Conservation (phyloP, 2,888 invertebrate genomes). For the Sinohyriopsis cumingii region DNA sequence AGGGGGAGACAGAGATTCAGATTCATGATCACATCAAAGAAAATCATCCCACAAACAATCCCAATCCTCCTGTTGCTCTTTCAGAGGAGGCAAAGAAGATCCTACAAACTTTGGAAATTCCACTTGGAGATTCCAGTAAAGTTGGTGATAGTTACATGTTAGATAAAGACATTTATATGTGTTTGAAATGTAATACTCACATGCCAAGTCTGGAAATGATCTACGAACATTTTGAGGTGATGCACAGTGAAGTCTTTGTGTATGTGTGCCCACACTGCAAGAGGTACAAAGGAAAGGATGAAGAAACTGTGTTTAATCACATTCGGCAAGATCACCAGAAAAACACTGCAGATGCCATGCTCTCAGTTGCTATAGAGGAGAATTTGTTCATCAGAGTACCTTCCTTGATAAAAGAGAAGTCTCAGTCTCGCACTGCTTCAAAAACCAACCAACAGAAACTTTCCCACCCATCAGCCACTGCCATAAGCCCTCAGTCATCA, state of each 20-base stretch:
- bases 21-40: conserved; percentile 56
- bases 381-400: conserved; percentile 47
- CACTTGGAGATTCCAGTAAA: conserved; percentile 41
- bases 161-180: conserved; percentile 62
- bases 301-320: conserved; percentile 47
- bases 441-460: conserved; percentile 8
- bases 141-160: conserved; percentile 45
- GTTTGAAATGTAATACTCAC: conserved; percentile 56
- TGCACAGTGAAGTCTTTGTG: conserved; percentile 58
- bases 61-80: conserved; percentile 58
- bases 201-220: conserved; percentile 56
- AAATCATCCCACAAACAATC: conserved; percentile 53
- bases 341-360: conserved; percentile 33
- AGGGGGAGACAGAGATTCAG: conserved; percentile 53
- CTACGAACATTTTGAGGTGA: conserved; percentile 53
- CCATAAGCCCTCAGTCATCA: neutral
- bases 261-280: conserved; percentile 55
- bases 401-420: conserved; percentile 45
- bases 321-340: conserved; percentile 34
- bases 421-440: conserved; percentile 11
- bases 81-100: conserved; percentile 58
- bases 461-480: conserved; percentile 1
- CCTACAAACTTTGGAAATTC: conserved; percentile 48
- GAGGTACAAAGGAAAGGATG: conserved; percentile 48
- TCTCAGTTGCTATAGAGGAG: conserved; percentile 55